Evolutionary conservation across 2,797 vertebrate species (phyloP), one percentile per base, ranked within the genome.

Genomic region (Cirrhinus mrigala): DNA sequence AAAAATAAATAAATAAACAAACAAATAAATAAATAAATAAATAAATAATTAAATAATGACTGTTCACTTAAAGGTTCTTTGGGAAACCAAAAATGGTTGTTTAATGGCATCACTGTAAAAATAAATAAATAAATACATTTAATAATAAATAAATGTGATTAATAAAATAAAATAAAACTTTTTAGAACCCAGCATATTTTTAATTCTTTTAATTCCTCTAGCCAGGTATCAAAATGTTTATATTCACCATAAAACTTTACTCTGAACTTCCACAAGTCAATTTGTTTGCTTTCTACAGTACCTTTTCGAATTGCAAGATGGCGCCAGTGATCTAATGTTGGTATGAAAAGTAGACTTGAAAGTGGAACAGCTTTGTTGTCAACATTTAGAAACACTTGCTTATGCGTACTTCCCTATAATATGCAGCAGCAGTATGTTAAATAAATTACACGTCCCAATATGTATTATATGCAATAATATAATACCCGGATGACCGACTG

Each of bases 291-390:
- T 44, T 46, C n/a, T 78, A 27, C 56, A 46, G 10, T 78, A 62
- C 76, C 37, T 3, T 46, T 62, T 44, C 60, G 4, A 18, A 60
- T 60, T 46, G 76, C 56, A 78, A 78, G 76, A 62, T 78, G 76
- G 76, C 56, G 37, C 76, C 56, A 78, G n/a, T 27, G 14, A 60
- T 14, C 75, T 60, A 58, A 8, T 40, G 33, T 44, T 44, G 9
- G 14, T 24, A 27, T 37, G 20, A 58, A 56, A 56, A 44, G 20
- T 69, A 12, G 37, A 6, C 20, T 44, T 44, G 20, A 4, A 40
- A 11, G 4, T 40, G 3, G 8, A 1, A 22, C 69, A 48, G 69
- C 22, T 46, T n/a, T 46, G 20, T n/a, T 22, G 10, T 15, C 20
- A 37, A 56, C 12, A 1, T 9, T 46, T 12, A 3, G 18, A 60